Percentiles rank a stretch among this genome's conserved stretches.
phyloP scores from a whole-genome alignment of 2,797 vertebrate species.

The Siniperca obscura region DNA sequence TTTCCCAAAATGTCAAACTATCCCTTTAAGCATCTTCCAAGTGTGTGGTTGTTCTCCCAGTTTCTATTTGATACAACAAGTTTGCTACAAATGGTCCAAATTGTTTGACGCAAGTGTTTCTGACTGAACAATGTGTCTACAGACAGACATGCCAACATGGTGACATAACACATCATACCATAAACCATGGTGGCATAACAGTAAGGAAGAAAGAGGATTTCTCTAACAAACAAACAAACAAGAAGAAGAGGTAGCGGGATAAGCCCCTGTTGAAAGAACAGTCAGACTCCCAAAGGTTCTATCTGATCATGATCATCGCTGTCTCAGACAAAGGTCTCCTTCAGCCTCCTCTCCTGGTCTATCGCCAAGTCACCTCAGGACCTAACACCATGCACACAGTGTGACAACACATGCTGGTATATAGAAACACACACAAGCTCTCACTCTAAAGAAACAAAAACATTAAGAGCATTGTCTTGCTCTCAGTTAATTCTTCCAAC shows the following conservation, averaged over 20 bases:
- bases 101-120: conserved; percentile 25
- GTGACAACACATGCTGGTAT: conserved; percentile 30
- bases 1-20: background rate
- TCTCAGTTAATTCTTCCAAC: conserved; percentile 4
- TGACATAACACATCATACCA: conserved; percentile 25
- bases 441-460: conserved; percentile 2
- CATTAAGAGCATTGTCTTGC: conserved; percentile 19
- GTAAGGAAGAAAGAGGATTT: conserved; percentile 29
- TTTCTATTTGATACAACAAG: conserved; percentile 1
- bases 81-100: background rate
- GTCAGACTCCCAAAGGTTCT: conserved; percentile 52
- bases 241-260: background rate
- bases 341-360: conserved; percentile 53
- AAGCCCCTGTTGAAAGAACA: conserved; percentile 26
- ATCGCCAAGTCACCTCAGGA: conserved; percentile 60
- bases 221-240: conserved; percentile 39
- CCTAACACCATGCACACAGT: conserved; percentile 44
- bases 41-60: background rate
- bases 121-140: conserved; percentile 14
- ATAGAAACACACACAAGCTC: background rate
- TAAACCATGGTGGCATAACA: background rate
- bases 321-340: conserved; percentile 72
- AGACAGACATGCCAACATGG: conserved; percentile 21
- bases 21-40: background rate
- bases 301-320: conserved; percentile 45